Evolutionary conservation across 2,113 vertebrate species (phyloP).

Genomic region (Eulacestoma nigropectus): DNA sequence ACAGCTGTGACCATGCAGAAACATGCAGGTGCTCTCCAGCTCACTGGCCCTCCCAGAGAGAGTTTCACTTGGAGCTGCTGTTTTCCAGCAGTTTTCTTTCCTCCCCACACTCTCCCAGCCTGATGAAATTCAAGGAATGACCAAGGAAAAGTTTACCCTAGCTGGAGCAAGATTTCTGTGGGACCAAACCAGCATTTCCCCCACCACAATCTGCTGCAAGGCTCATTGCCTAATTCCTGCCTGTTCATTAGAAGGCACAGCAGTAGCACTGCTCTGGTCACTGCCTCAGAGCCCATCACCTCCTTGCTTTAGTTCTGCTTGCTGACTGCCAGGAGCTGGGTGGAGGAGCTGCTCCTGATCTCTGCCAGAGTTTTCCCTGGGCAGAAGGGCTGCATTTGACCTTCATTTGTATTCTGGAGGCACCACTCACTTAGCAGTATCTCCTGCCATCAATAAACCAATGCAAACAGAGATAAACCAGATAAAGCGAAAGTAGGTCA

Average conservation of each 20-base stretch:
- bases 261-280: background rate
- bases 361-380: background rate
- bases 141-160: background rate
- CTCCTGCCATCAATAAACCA: slow-evolving; percentile 58
- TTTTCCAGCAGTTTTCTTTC: background rate
- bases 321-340: background rate
- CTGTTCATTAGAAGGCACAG: background rate
- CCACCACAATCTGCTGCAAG: background rate
- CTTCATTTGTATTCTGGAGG: slow-evolving; percentile 58
- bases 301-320: background rate
- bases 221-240: background rate
- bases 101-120: background rate
- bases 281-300: background rate
- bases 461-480: slow-evolving; percentile 59
- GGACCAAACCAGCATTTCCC: background rate
- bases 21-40: background rate
- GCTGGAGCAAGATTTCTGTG: background rate
- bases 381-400: background rate
- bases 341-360: background rate
- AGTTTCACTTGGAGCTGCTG: background rate
- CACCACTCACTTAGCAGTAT: slow-evolving; percentile 48
- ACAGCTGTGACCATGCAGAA: background rate
- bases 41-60: background rate
- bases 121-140: background rate
- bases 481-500: slow-evolving; percentile 52